Evolutionary conservation across 2,113 vertebrate species (phyloP), one percentile per base, ranked within the genome.

Genomic region (Synodontis membranacea): DNA sequence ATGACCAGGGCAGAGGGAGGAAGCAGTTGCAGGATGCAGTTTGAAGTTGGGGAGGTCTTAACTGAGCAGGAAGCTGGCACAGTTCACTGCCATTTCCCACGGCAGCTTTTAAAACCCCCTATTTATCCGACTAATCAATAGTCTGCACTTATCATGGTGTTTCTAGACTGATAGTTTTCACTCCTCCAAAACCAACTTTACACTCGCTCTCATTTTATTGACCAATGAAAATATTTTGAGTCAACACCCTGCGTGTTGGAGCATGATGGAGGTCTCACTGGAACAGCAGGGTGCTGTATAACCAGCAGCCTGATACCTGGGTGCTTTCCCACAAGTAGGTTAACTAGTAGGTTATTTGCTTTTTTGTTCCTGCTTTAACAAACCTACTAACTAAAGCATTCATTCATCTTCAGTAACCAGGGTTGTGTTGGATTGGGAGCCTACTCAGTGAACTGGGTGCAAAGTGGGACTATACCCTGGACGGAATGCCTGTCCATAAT

Each of bases 51-150:
- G 11, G 14, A 79, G 75, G 46, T 84, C 80, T 64, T 6, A 42
- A 68, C 5, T 6, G n/a, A 80, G 42, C 72, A 85, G 75, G 62
- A 83, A 75, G 46, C 86, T 80, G n/a, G 19, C 34, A 62, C 42
- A 52, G 31, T 66, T 76, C 56, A 31, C 58, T 42, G 44, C 0
- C 2, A 48, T 83, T 66, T 83, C 70, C 86, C 86, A 76, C 9
- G 12, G 25, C 54, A 54, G 75, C 80, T 78, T 83, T 76, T 52
- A 64, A 76, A 75, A 34, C 17, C 72, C 72, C 34, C 34, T 78
- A 19, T 78, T 87, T 83, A 83, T 76, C 70, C 42, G 21, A 21
- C 54, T 83, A 66, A 83, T 87, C 81, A 78, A 82, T 66, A 66
- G 70, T 25, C 56, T 52, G 70, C 46, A 66, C 64, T 83, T 75